phyloP scores from a whole-genome alignment of 2,888 invertebrate genomes.

The Endomychus coccineus region DNA sequence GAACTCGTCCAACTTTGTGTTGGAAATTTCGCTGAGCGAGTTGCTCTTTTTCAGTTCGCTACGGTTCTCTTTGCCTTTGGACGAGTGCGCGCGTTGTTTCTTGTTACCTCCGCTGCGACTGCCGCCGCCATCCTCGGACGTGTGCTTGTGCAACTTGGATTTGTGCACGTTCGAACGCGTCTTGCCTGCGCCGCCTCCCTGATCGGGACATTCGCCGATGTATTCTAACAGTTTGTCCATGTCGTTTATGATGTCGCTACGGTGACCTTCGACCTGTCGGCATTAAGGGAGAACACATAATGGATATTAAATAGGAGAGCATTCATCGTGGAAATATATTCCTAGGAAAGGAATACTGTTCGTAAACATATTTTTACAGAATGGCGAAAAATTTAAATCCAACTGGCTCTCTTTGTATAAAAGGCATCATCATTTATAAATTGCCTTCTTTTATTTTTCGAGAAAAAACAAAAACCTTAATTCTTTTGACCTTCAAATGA shows the following conservation, averaged over 20 bases:
- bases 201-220: slow-evolving; percentile 64
- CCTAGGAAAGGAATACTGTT: no score
- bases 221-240: slow-evolving; percentile 70
- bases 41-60: slow-evolving; percentile 60
- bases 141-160: slow-evolving; percentile 33
- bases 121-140: slow-evolving; percentile 35
- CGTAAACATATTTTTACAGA: no score
- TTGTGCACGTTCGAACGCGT: slow-evolving; percentile 24
- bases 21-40: slow-evolving; percentile 74
- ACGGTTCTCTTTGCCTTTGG: slow-evolving; percentile 31
- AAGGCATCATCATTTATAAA: no score
- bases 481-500: no score
- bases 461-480: no score
- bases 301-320: no score
- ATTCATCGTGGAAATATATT: not conserved
- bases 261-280: slow-evolving; percentile 69
- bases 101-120: slow-evolving; percentile 36
- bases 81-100: slow-evolving; percentile 11
- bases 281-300: no score
- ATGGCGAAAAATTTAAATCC: no score
- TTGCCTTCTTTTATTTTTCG: no score
- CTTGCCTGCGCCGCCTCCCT: slow-evolving; percentile 37
- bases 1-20: slow-evolving; percentile 65
- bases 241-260: slow-evolving; percentile 60
- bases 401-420: no score